Evolutionary conservation across 2,113 vertebrate genomes (phyloP), one percentile per base, ranked within the genome.

Genomic region (Ceyx melanurus): DNA sequence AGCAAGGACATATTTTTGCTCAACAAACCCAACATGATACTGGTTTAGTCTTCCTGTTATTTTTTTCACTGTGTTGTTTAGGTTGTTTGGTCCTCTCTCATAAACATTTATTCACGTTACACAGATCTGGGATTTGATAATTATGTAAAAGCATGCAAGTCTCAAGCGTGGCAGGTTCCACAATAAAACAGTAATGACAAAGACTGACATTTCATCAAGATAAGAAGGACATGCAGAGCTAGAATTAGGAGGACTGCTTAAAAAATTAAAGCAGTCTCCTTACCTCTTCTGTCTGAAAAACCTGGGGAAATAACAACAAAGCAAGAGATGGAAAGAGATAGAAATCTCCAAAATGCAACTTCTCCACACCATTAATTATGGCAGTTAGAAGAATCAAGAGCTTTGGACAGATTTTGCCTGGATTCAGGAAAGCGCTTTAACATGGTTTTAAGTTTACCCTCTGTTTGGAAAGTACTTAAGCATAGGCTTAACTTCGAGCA

Each of bases 381-480:
- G 87, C 58, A 92, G 89, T 87, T 87, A 92, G 89, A 62, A 87
- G 92, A 96, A 95, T 85, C 83, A 89, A 88, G 91, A n/a, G 6
- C 92, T 89, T 95, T 82, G 75, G 75, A 96, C 89, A 96, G 94
- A 92, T 96, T 95, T 95, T 93, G 67, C 89, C 78, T 2, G 79
- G 92, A 96, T 96, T 96, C 95, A 92, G 89, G 91, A 96, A 96
- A 96, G 96, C 95, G 91, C 94, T 96, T 96, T 96, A 96, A 62
- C 91, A 18, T 79, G 89, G 95, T 37, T 94, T 96, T 96, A 96
- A 94, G 91, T 96, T 96, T 85, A 96, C 95, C 92, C 89, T 94
- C 95, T 93, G 95, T 94, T 95, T 94, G 84, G 94, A 96, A 96
- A 95, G 94, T 96, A 85, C 90, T 96, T 96, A 96, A 95, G 91